Evolutionary conservation across 2,113 vertebrate genomes (phyloP).

Genomic region (Arvicanthis niloticus): DNA sequence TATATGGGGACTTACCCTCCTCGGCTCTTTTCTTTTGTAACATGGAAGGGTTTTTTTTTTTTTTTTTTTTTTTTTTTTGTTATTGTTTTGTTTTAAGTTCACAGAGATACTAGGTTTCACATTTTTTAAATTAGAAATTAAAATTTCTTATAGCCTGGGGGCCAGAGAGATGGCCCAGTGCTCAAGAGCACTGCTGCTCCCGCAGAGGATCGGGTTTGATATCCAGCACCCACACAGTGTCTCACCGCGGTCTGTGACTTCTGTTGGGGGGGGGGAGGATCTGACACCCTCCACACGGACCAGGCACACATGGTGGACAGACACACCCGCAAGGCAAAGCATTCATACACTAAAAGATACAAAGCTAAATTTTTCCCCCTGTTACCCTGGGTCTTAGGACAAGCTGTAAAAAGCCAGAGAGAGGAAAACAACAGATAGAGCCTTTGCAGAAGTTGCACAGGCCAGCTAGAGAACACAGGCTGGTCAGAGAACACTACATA

Average conservation of each 20-base stretch:
- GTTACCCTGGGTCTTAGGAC: not conserved
- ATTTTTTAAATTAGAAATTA: not conserved
- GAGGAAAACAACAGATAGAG: not conserved
- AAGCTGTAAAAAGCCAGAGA: not conserved
- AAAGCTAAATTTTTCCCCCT: not conserved
- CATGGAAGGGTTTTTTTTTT: not conserved
- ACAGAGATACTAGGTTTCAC: not conserved
- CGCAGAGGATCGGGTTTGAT: not conserved
- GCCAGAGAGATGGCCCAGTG: not conserved
- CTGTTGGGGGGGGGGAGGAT: not conserved
- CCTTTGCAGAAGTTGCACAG: not conserved
- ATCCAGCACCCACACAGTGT: not conserved
- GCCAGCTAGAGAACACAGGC: not conserved
- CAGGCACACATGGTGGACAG: not conserved
- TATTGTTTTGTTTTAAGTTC: not conserved
- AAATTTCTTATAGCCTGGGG: not conserved
- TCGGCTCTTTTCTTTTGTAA: not conserved
- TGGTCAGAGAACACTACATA: not conserved
- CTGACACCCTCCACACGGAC: not conserved
- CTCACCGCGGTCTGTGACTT: not conserved
- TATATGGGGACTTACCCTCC: slow-evolving; percentile 10
- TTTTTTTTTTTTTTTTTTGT: not conserved
- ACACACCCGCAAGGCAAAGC: not conserved
- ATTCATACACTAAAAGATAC: not conserved
- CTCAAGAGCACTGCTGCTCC: not conserved